These are phyloP conservation scores for Cardiocondyla obscurior DNA, from an alignment of 1,140 invertebrate species.

Conservation along the genomic window DNA sequence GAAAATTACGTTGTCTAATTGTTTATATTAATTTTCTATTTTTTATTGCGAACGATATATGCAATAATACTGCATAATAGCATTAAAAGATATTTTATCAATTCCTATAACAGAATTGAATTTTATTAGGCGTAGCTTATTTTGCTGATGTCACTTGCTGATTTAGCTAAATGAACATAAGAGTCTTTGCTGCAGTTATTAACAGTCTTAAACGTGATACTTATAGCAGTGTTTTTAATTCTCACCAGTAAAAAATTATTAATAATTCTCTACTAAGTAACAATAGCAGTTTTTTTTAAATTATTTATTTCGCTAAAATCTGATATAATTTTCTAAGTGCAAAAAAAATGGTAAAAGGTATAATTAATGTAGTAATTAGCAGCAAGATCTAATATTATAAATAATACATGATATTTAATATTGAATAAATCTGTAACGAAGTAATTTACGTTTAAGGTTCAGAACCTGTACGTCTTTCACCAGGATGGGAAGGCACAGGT, in stretches of 20 bases:
- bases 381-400: background rate
- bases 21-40: background rate
- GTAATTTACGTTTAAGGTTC: conserved; percentile 65
- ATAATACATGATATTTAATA: background rate
- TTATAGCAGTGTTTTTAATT: background rate
- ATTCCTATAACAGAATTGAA: background rate
- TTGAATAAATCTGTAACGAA: background rate
- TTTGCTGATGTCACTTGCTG: conserved; percentile 11
- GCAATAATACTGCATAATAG: background rate
- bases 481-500: conserved; percentile 93
- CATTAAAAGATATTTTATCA: background rate
- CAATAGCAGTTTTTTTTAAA: background rate
- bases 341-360: background rate
- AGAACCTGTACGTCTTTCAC: conserved; percentile 92
- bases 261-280: background rate
- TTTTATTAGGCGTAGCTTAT: background rate
- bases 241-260: background rate
- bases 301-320: background rate
- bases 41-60: background rate
- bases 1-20: background rate
- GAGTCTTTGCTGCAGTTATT: background rate
- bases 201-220: background rate
- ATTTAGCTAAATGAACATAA: background rate
- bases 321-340: conserved; percentile 1
- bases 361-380: background rate